A percentile compares a stretch with the other conserved stretches of the same genome.
Conservation (phyloP, 2,113 vertebrate species). For the Ceyx margarethae region DNA sequence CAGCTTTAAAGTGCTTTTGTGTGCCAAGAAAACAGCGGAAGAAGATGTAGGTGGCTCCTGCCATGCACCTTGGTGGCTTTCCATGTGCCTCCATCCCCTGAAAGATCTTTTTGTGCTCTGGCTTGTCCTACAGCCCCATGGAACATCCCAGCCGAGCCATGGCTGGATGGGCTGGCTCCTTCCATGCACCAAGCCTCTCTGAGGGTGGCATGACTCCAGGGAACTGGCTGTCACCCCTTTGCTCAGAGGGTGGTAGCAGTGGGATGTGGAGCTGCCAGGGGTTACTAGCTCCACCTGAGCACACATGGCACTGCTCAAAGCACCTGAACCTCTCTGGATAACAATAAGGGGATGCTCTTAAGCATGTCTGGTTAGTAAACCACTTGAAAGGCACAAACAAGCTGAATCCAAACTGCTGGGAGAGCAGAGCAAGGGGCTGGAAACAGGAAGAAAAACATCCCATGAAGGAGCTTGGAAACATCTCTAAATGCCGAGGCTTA, state of each 20-base stretch:
- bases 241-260: background rate
- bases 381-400: background rate
- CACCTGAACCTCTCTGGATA: accelerated
- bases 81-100: background rate
- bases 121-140: background rate
- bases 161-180: background rate
- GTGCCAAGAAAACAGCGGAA: background rate
- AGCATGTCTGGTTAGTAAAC: background rate
- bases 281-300: background rate
- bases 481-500: background rate
- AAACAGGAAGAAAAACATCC: background rate
- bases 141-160: background rate
- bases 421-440: background rate
- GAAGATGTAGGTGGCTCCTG: background rate
- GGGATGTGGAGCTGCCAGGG: background rate
- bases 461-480: background rate
- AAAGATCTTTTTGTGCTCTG: background rate
- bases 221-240: background rate
- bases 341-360: background rate
- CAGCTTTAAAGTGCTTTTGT: background rate
- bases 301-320: background rate
- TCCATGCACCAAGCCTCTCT: accelerated
- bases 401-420: background rate
- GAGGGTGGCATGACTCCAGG: background rate
- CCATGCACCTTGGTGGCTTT: background rate